These are phyloP conservation scores for Plectropomus leopardus DNA, from an alignment of 2,113 vertebrate genomes.

Conservation along the genomic window DNA sequence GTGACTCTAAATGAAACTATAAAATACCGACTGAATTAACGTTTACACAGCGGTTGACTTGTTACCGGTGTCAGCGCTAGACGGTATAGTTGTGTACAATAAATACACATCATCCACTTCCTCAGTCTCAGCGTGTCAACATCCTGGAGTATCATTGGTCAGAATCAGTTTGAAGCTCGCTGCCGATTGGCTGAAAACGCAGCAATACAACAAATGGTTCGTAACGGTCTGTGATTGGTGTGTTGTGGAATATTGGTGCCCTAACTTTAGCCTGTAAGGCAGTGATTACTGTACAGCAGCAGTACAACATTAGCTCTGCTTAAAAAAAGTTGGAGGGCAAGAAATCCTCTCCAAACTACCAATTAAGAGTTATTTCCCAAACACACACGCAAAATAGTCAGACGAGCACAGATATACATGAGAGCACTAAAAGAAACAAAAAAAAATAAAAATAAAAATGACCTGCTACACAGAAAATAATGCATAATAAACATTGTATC, in stretches of 20 bases:
- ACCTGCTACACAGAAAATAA: too few species aligned
- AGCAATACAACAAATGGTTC: conserved; percentile 61
- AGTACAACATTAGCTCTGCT: neutral
- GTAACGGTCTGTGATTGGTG: conserved; percentile 74
- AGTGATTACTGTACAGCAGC: neutral
- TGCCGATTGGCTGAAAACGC: conserved; percentile 63
- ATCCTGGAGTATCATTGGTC: conserved; percentile 67
- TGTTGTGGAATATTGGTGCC: rapidly evolving
- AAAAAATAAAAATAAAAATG: too few species aligned
- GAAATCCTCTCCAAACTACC: too few species aligned
- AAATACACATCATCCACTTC: conserved; percentile 62
- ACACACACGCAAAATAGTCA: too few species aligned
- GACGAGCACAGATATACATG: too few species aligned
- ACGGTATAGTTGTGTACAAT: conserved; percentile 14
- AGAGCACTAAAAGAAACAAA: too few species aligned
- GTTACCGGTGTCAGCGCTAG: neutral
- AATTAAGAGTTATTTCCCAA: too few species aligned
- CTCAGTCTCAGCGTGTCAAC: conserved; percentile 25
- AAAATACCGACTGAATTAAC: neutral
- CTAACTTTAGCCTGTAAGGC: conserved; percentile 24
- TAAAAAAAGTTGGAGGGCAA: too few species aligned
- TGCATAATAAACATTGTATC: too few species aligned
- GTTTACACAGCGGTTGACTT: rapidly evolving
- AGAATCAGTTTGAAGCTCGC: neutral
- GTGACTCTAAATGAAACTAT: neutral